A percentile compares a stretch with the other conserved stretches of the same genome.
Evolutionary conservation across 2,113 vertebrate species (phyloP).

Genomic region (Tachysurus fulvidraco): DNA sequence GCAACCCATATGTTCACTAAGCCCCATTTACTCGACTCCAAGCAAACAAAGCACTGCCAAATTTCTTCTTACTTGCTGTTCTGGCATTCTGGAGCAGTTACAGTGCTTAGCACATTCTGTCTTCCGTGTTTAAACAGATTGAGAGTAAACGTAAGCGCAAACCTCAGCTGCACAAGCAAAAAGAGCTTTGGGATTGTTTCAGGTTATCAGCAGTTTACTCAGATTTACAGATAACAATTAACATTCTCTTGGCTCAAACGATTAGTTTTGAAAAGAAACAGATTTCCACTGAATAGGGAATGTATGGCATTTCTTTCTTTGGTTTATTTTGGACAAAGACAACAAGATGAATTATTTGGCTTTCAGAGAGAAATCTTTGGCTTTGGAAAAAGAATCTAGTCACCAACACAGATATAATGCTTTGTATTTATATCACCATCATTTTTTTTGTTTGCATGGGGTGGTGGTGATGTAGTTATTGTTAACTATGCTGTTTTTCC

Average conservation of each 20-base stretch:
- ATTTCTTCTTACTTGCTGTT: neutral
- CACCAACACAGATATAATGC: neutral
- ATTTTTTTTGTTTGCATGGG: neutral
- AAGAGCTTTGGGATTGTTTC: neutral
- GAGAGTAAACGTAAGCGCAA: neutral
- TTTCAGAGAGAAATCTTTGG: neutral
- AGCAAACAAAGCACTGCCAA: neutral
- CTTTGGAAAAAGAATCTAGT: neutral
- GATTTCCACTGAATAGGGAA: neutral
- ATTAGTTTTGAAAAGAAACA: neutral
- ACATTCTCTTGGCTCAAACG: neutral
- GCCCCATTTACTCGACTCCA: neutral
- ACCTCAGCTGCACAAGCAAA: constrained; percentile 16
- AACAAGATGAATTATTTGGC: neutral
- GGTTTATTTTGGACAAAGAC: too few species aligned
- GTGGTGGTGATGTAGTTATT: too few species aligned
- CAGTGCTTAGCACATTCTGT: constrained; percentile 2
- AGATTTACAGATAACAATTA: neutral
- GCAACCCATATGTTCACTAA: neutral
- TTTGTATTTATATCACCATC: neutral
- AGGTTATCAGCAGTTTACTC: neutral
- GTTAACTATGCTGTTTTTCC: too few species aligned
- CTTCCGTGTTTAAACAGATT: neutral
- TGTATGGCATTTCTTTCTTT: neutral
- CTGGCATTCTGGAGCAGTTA: neutral